Conservation (phyloP, 1,140 invertebrate species). For the Apis mellifera region Amel_HAv3.1 CM009944.2:7535001-7535500, state of each 20-base stretch:
- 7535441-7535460: neutral
- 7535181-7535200: neutral
- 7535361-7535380: neutral
- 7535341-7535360: neutral
- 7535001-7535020: neutral
- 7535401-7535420: slow-evolving; percentile 19
- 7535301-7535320: no score
- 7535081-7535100: no score
- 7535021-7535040: neutral
- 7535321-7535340: neutral
- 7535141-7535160: slow-evolving; percentile 31
- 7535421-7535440: slow-evolving; percentile 36
- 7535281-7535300: neutral
- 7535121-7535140: slow-evolving; percentile 19
- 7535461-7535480: neutral
- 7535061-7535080: neutral
- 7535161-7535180: slow-evolving; percentile 32
- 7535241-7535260: neutral
- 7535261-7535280: neutral
- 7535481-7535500: slow-evolving; percentile 15
- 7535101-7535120: neutral
- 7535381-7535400: slow-evolving; percentile 3
- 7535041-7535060: neutral
- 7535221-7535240: neutral
- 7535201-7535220: neutral